A percentile compares a stretch with the other conserved stretches of the same genome.
phyloP scores from a whole-genome alignment of 2,888 invertebrate species.

The Lordiphosa fenestrarum region DNA sequence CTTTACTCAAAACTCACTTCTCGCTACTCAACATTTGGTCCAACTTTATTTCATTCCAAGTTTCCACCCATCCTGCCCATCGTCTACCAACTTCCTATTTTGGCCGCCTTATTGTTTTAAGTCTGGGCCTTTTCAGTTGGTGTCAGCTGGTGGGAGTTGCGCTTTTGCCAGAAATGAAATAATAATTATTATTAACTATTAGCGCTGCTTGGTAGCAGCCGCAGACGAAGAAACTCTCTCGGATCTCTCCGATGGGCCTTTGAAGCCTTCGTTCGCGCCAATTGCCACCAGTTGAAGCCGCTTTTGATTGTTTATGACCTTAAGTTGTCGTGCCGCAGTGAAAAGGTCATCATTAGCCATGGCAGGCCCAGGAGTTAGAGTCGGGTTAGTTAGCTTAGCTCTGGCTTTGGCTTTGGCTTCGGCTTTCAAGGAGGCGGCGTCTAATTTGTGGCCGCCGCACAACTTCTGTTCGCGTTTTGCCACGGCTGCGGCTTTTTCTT shows the following conservation, averaged over 20 bases:
- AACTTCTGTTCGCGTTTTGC: conserved; percentile 66
- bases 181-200: conserved; percentile 77
- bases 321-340: conserved; percentile 76
- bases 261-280: conserved; percentile 41
- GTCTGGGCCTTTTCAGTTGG: conserved; percentile 63
- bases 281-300: conserved; percentile 59
- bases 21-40: too few species aligned
- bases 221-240: conserved; percentile 7
- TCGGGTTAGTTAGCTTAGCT: conserved; percentile 50
- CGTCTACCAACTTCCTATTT: conserved; percentile 15
- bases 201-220: conserved; percentile 60
- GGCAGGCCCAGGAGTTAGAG: conserved; percentile 27
- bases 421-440: conserved; percentile 54
- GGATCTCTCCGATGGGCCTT: not conserved
- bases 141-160: conserved; percentile 75
- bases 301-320: conserved; percentile 78
- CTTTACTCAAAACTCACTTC: too few species aligned
- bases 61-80: conserved; percentile 9
- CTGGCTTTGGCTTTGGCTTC: conserved; percentile 9
- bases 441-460: conserved; percentile 60
- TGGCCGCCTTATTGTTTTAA: conserved; percentile 65
- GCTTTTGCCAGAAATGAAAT: conserved; percentile 73
- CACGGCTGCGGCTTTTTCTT: conserved; percentile 43
- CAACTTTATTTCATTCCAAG: not conserved
- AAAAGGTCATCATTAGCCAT: conserved; percentile 77